Conservation (phyloP, 2,113 vertebrate species). For the Anhinga rufa region DNA sequence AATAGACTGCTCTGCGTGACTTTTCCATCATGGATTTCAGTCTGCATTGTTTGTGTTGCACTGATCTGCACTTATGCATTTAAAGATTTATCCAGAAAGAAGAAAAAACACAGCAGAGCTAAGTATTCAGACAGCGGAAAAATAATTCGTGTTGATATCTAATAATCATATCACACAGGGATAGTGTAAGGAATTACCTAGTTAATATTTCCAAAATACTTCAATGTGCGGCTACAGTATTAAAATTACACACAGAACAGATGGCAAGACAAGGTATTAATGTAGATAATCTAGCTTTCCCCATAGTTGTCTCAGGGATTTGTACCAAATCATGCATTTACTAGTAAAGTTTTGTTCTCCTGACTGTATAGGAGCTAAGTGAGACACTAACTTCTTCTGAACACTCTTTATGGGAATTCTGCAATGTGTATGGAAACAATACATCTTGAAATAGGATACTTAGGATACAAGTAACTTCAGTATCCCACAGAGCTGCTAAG, state of each 20-base stretch:
- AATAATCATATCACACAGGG: neutral
- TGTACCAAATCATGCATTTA: neutral
- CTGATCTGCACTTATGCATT: neutral
- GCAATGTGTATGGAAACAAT: neutral
- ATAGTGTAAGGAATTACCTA: neutral
- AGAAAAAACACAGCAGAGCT: neutral
- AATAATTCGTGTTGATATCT: neutral
- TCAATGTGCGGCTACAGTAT: accelerated
- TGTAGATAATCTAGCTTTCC: neutral
- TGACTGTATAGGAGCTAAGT: neutral
- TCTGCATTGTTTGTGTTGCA: neutral
- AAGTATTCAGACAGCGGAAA: neutral
- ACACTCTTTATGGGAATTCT: neutral
- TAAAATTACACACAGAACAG: neutral
- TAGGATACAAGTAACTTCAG: neutral
- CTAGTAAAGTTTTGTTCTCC: neutral
- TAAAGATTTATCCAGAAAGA: neutral
- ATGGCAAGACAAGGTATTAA: neutral
- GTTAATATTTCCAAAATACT: neutral
- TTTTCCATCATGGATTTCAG: neutral
- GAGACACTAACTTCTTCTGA: neutral
- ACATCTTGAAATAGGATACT: neutral
- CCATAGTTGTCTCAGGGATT: neutral
- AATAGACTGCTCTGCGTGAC: neutral
- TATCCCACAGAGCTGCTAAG: neutral